phyloP scores from a whole-genome alignment of 2,113 vertebrate genomes.

The Tiliqua scincoides region DNA sequence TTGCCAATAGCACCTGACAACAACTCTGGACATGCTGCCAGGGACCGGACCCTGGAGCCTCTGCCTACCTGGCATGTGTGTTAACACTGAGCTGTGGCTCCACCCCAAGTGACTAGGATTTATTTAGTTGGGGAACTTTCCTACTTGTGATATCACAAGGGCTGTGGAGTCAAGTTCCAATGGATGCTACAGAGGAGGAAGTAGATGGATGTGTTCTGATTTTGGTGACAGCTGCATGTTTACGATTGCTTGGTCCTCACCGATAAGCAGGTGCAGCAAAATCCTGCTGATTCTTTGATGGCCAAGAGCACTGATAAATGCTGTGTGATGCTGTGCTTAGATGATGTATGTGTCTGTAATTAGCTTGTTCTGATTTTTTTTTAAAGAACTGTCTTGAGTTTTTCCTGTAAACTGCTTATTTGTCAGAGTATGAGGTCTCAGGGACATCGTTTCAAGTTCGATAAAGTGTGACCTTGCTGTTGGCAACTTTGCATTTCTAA shows the following conservation, averaged over 20 bases:
- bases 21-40: no score
- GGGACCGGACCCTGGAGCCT: no score
- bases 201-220: background rate
- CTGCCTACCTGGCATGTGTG: no score
- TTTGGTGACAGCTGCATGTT: background rate
- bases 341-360: background rate
- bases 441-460: background rate
- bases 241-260: background rate
- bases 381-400: background rate
- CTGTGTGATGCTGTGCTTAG: background rate
- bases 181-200: no score
- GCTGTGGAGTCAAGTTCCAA: no score
- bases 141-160: background rate
- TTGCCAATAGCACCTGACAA: no score
- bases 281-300: background rate
- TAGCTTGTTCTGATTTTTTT: background rate
- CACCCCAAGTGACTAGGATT: background rate
- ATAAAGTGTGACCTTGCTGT: constrained; percentile 19
- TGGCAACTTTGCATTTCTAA: constrained; percentile 4
- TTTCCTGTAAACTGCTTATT: background rate
- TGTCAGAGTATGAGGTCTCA: background rate
- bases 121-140: background rate
- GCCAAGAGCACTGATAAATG: background rate
- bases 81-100: no score
- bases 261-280: background rate